A percentile compares a stretch with the other conserved stretches of the same genome.
Evolutionary conservation across 1,140 invertebrate species (phyloP).

Genomic region (Glomeris maerens): DNA sequence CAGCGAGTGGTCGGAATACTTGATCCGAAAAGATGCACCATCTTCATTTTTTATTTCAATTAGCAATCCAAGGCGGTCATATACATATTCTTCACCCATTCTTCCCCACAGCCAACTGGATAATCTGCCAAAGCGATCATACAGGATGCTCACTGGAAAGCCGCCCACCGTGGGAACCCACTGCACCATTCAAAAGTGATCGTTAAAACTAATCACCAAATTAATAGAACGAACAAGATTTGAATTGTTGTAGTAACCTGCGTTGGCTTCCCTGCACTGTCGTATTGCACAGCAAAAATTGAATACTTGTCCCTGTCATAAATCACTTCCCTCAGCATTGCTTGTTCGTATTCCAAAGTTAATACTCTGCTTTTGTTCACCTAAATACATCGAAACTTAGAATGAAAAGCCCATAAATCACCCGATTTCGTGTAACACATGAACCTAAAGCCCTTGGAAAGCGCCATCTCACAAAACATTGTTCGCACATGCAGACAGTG

Average conservation of each 20-base stretch:
- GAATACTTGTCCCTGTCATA: constrained; percentile 67
- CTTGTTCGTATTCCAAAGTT: constrained; percentile 79
- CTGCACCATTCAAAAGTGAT: constrained; percentile 12
- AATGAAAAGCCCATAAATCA: too few relatives aligned
- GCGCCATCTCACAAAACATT: too few relatives aligned
- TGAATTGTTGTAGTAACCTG: background rate
- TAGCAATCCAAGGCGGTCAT: constrained; percentile 68
- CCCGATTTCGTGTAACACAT: too few relatives aligned
- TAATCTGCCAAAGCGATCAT: constrained; percentile 62
- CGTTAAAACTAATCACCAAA: background rate
- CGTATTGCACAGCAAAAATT: constrained; percentile 70
- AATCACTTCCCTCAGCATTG: constrained; percentile 69
- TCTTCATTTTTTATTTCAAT: constrained; percentile 65
- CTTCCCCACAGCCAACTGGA: constrained; percentile 80
- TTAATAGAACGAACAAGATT: background rate
- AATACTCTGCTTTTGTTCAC: constrained; percentile 68
- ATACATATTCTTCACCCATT: constrained; percentile 67
- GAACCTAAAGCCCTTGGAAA: too few relatives aligned
- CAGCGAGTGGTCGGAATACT: constrained; percentile 70
- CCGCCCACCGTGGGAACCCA: constrained; percentile 30
- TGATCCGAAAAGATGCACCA: constrained; percentile 47
- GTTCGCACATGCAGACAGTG: too few relatives aligned
- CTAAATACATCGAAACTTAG: too few relatives aligned
- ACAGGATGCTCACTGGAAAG: constrained; percentile 31
- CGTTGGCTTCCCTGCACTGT: constrained; percentile 63